Percentiles rank a stretch among this genome's conserved stretches.
Evolutionary conservation across 1,140 invertebrate species (phyloP).

Genomic region (Heliconius himera): DNA sequence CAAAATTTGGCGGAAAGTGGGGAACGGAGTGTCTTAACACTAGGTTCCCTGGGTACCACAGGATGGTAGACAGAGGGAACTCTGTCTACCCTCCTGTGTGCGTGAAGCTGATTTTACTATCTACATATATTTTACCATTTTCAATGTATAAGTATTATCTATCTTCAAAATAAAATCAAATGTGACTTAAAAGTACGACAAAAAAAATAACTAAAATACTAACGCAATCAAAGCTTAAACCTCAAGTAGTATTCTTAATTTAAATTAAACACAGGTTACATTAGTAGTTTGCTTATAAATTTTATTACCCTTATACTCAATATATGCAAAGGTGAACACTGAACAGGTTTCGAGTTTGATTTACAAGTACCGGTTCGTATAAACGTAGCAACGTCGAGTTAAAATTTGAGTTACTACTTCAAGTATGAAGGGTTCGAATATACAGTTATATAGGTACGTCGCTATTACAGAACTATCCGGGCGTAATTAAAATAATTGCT

Average conservation of each 20-base stretch:
- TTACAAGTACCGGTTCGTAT: conserved; percentile 51
- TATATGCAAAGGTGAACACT: conserved; percentile 51
- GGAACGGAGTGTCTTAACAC: too few species aligned
- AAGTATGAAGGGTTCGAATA: conserved; percentile 40
- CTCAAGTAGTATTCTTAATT: conserved; percentile 28
- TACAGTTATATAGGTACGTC: not conserved
- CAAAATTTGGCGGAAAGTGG: too few species aligned
- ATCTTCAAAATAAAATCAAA: not conserved
- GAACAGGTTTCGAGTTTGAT: conserved; percentile 55
- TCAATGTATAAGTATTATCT: not conserved
- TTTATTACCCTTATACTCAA: conserved; percentile 49
- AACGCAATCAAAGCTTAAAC: not conserved
- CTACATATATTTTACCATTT: not conserved
- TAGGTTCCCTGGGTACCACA: too few species aligned
- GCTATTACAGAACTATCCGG: conserved; percentile 29
- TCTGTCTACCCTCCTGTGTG: too few species aligned
- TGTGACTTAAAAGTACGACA: not conserved
- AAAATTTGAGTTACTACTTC: conserved; percentile 48
- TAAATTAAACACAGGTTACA: conserved; percentile 36
- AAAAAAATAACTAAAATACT: not conserved
- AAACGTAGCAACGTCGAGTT: conserved; percentile 48
- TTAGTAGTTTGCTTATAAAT: conserved; percentile 48
- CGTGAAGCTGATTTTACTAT: too few species aligned
- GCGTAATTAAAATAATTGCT: conserved; percentile 32
- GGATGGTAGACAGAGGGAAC: too few species aligned